phyloP scores from a whole-genome alignment of 2,113 vertebrate genomes.

The Syrrhaptes paradoxus region DNA sequence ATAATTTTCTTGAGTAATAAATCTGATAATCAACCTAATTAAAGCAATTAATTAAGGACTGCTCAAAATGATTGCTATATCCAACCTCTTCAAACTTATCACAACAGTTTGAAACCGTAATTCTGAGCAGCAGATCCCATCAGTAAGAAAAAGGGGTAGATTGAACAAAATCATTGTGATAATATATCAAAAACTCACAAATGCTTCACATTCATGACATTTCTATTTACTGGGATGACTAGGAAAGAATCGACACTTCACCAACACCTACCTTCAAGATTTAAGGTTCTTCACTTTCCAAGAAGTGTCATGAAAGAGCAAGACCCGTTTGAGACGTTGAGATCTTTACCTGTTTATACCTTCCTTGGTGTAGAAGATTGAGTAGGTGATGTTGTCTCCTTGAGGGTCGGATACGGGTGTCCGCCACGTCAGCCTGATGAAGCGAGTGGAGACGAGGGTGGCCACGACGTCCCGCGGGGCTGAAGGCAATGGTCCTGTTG shows the following conservation, averaged over 20 bases:
- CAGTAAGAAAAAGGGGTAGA: neutral
- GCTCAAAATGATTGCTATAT: neutral
- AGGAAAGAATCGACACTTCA: neutral
- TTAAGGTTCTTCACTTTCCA: no score
- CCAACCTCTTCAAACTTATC: neutral
- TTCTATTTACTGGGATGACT: neutral
- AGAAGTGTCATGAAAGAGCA: neutral
- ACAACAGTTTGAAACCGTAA: neutral
- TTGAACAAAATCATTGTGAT: neutral
- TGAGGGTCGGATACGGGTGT: slow-evolving; percentile 89
- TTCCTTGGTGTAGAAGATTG: slow-evolving; percentile 95
- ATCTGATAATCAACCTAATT: neutral
- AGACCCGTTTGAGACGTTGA: rapidly evolving
- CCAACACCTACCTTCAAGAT: no score
- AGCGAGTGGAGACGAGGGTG: slow-evolving; percentile 96
- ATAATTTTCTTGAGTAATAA: neutral
- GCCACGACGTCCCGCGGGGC: slow-evolving; percentile 95
- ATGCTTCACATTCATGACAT: neutral
- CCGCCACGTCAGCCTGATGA: slow-evolving; percentile 98
- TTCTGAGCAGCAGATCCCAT: neutral
- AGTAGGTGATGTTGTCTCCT: slow-evolving; percentile 94
- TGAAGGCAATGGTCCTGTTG: slow-evolving; percentile 90
- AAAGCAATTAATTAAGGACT: slow-evolving; percentile 5
- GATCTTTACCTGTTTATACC: slow-evolving; percentile 84
- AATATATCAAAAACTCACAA: rapidly evolving